Evolutionary conservation across 2,888 invertebrate species (phyloP).

Genomic region (Meiosimyza decipiens): DNA sequence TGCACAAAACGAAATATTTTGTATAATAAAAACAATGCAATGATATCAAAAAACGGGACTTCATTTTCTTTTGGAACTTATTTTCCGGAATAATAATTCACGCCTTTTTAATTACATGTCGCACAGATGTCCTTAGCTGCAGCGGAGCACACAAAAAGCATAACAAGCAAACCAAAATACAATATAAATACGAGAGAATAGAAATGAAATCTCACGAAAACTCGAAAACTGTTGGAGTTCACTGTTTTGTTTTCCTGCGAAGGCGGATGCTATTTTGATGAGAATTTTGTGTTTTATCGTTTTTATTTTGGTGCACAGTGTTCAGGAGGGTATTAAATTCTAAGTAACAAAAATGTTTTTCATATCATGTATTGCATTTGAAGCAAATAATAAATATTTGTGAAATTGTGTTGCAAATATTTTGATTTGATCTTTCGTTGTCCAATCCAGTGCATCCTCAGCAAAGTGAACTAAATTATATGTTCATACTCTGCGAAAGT

Average conservation of each 20-base stretch:
- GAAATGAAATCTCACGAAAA: neutral
- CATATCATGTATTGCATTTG: too few species aligned
- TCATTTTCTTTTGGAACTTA: conserved; percentile 45
- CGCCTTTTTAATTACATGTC: conserved; percentile 51
- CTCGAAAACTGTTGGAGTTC: conserved; percentile 13
- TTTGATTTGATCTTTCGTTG: too few species aligned
- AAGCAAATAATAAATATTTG: too few species aligned
- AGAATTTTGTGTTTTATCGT: too few species aligned
- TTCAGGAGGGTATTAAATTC: too few species aligned
- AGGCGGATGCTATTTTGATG: neutral
- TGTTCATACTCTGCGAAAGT: too few species aligned
- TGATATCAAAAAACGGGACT: conserved; percentile 33
- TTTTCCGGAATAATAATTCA: conserved; percentile 50
- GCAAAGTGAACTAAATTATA: too few species aligned
- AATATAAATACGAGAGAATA: neutral
- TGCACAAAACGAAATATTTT: conserved; percentile 30
- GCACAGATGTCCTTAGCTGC: conserved; percentile 40
- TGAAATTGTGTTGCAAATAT: too few species aligned
- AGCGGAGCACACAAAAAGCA: conserved; percentile 15
- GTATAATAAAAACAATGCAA: conserved; percentile 29
- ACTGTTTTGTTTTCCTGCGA: conserved; percentile 4
- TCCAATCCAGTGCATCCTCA: too few species aligned
- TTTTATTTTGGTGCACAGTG: too few species aligned
- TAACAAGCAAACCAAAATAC: neutral
- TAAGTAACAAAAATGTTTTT: too few species aligned